Evolutionary conservation across 2,888 invertebrate species (phyloP).

Genomic region (Diarsia dahlii): DNA sequence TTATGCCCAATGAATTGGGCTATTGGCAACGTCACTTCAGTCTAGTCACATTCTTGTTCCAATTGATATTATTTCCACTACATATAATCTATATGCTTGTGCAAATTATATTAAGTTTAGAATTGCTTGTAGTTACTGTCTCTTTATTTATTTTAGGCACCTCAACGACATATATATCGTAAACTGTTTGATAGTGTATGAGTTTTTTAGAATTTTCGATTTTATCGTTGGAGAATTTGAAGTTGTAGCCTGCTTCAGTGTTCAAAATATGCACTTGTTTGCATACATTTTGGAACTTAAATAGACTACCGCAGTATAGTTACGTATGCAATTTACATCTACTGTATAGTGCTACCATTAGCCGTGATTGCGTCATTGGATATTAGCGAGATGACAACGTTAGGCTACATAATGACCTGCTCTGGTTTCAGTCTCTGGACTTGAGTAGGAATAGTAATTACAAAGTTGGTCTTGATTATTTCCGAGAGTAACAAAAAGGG

Average conservation of each 20-base stretch:
- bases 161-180: background rate
- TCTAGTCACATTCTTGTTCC: background rate
- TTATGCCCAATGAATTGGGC: constrained; percentile 24
- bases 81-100: background rate
- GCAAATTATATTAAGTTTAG: background rate
- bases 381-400: background rate
- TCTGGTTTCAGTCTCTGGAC: background rate
- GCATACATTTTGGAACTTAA: background rate
- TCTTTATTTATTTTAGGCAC: background rate
- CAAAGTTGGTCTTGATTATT: background rate
- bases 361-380: constrained; percentile 10
- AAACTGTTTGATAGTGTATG: no score
- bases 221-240: background rate
- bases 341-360: background rate
- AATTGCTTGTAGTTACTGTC: background rate
- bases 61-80: background rate
- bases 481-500: background rate
- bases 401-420: background rate
- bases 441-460: background rate
- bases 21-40: constrained; percentile 15
- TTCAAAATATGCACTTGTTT: background rate
- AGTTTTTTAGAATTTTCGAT: background rate
- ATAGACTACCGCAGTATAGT: background rate
- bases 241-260: background rate
- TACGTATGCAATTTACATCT: constrained; percentile 8